Evolutionary conservation across 1,140 invertebrate genomes (phyloP).

Genomic region (Hormaphis cornu): DNA sequence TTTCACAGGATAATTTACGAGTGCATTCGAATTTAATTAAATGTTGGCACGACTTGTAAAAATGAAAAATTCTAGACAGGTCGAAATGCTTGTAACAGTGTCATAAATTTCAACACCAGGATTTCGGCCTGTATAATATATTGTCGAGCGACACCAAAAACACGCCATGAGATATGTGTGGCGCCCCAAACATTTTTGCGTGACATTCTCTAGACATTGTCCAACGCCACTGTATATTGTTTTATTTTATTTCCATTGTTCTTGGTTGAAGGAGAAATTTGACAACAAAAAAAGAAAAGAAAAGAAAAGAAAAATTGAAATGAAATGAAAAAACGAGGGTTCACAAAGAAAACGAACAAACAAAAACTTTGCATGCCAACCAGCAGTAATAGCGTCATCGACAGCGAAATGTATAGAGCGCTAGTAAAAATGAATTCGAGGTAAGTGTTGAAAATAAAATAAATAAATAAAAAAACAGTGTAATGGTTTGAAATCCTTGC

Average conservation of each 20-base stretch:
- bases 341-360: neutral
- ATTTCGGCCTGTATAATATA: no score
- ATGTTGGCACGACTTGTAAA: neutral
- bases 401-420: neutral
- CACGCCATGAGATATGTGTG: neutral
- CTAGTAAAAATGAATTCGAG: neutral
- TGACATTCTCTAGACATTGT: neutral
- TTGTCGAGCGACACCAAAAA: neutral
- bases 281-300: no score
- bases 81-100: neutral
- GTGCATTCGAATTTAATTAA: neutral
- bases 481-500: neutral
- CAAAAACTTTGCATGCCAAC: neutral
- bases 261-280: neutral
- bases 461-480: neutral
- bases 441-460: neutral
- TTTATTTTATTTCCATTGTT: neutral
- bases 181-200: neutral
- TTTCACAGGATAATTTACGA: neutral
- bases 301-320: no score
- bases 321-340: no score
- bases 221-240: neutral
- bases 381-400: neutral
- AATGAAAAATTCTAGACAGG: neutral
- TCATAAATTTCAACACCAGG: no score